Evolutionary conservation across 2,797 vertebrate genomes (phyloP), one percentile per base, ranked within the genome.

Genomic region (Cyprinodon diabolis): DNA sequence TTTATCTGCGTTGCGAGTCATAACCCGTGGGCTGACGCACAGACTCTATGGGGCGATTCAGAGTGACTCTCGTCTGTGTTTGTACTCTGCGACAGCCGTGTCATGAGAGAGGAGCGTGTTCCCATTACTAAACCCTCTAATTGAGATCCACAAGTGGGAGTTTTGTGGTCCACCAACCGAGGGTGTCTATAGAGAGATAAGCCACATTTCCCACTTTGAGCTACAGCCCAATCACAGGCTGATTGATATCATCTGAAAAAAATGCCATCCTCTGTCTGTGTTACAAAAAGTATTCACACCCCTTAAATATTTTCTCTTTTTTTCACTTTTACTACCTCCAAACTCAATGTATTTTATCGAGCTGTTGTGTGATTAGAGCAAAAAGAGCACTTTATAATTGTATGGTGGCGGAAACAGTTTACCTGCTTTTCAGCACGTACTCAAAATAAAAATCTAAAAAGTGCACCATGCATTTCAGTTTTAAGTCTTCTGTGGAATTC

Each of bases 171-270:
- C 48, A 62, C 63, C 37, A 47, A 66, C 40, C 23, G 69, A 52
- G 60, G 23, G 43, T 14, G 62, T 65, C 62, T 47, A 45, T n/a
- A 68, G 57, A 56, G 45, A 70, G 75, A 81, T 71, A 23, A 65
- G 62, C 62, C 62, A 15, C 21, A 65, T 45, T 65, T 15, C 23
- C 23, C 9, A 15, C 75, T 63, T 71, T 25, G 70, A 60, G 57
- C 69, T 78, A 4, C 79, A 66, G 51, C 84, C 77, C 68, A 84
- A 81, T 85, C 86, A 75, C 75, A 69, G 76, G 68, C 77, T 82
- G 87, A 90, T 90, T 72, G 87, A 92, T 86, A 76, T 91, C 83
- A 92, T 82, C 71, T 47, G 37, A 85, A 92, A 93, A 92, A 89
- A 94, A 92, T 88, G 89, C 69, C 63, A 82, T 83, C 75, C 80